Base-by-base conservation (phyloP, 2,888 invertebrate species). In the Drepanosiphum platanoidis region DNA sequence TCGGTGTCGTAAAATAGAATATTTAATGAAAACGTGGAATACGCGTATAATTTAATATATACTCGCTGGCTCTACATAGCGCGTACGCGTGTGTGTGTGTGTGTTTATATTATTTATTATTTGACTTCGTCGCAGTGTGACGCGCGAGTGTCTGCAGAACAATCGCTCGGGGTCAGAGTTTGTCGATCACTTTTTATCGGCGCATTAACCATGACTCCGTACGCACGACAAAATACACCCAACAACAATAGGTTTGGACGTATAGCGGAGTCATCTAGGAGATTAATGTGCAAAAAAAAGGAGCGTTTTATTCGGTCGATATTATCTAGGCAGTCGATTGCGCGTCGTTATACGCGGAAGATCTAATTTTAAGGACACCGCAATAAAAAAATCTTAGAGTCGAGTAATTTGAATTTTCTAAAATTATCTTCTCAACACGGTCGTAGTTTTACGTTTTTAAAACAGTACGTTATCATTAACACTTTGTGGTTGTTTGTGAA, bases 211-310 rank as follows among this genome's bases (percentile, higher is more conserved):
- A 22, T 81, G 80, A 81, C 70, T 81, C n/a, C n/a, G n/a, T n/a
- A n/a, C 32, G 58, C 58, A 58, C 36, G 30, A 61, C 58, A 71
- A 39, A 13, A 39, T 27, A 52, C 27, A 61, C 8, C n/a, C 1
- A 39, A 80, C 27, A 68, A 80, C 70, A 81, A 81, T 58, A 61
- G 39, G 61, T 71, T 61, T 39, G 22, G 3, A n/a, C 39, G 15
- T 81, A 30, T 81, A 71, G 71, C 30, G 22, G 15, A 71, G 81
- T 81, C 71, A 81, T 81, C 30, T 61, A 52, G 39, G 39, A 61
- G 22, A 81, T 39, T 71, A 52, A 52, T 52, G 3, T 52, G 52
- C 52, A 18, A 52, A 52, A 52, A 42, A 52, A 46, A 15, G 18
- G 4, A 52, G n/a, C n/a, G n/a, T 52, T 22, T 22, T 52, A 18